Base-by-base conservation (phyloP, 2,797 vertebrate genomes). In the Myotis pilosus region DNA sequence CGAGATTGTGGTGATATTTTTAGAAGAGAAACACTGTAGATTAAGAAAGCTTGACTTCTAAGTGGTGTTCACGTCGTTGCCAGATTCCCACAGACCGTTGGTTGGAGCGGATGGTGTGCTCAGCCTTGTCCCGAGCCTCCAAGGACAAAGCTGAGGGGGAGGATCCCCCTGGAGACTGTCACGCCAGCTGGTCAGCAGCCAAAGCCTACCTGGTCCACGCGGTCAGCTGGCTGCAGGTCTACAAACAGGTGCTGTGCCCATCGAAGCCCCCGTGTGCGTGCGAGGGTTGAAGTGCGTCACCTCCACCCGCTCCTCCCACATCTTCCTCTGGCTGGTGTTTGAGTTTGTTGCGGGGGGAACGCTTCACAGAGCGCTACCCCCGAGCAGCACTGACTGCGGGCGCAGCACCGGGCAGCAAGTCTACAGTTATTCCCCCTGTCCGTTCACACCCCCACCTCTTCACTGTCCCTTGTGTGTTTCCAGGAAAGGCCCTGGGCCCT, bases 41-140 rank as follows among this genome's bases (percentile, higher is more conserved):
- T 8, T 55, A 49, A 78, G 15, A 62, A 22, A 36, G 1, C 8
- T 25, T 62, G 10, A 20, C 28, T 83, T 88, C 25, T 74, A 30
- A 87, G 55, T 36, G 9, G 19, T 88, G 91, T 72, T 92, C 30
- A 6, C 79, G 11, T 91, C 22, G 0, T 83, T 97, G 84, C 79
- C 96, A 98, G 98, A 92, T 97, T 96, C 98, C 97, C 96, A 97
- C 94, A 72, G 81, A 79, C 44, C 81, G 87, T 16, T 93, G 94
- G 84, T 44, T 98, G 92, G 95, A 97, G 64, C 66, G n/a, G 95
- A 94, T 97, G 96, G 95, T 98, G 28, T 97, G 97, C 69, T 97
- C 94, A 17, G 69, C 91, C 83, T 87, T 98, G 94, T 97, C 88
- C 81, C 53, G 1, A n/a, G 86, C 95, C 23, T 51, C 60, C 5